These are phyloP conservation scores for Tachycineta bicolor DNA, from an alignment of 2,113 vertebrate species.

Conservation along the genomic window DNA sequence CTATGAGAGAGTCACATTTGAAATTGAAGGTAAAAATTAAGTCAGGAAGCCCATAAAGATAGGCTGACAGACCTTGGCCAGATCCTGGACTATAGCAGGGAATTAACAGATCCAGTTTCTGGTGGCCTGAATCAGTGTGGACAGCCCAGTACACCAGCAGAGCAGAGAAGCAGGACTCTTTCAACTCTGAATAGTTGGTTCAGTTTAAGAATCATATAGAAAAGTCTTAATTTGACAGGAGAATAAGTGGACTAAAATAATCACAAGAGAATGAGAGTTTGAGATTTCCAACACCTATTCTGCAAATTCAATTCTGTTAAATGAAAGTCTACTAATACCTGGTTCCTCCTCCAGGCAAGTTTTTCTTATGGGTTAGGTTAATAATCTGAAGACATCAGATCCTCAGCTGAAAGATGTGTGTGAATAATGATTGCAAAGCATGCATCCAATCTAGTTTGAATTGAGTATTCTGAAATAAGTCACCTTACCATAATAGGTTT, in stretches of 20 bases:
- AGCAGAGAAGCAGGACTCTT: background rate
- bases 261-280: background rate
- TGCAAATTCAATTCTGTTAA: background rate
- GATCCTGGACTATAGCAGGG: background rate
- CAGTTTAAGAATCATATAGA: background rate
- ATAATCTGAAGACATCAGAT: background rate
- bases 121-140: background rate
- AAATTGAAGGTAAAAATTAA: background rate
- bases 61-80: background rate
- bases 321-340: background rate
- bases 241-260: background rate
- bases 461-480: background rate
- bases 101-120: background rate
- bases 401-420: background rate
- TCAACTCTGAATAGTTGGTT: background rate
- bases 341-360: background rate
- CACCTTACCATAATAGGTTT: background rate
- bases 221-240: background rate
- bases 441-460: background rate
- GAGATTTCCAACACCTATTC: background rate
- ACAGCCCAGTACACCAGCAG: background rate
- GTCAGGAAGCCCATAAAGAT: background rate
- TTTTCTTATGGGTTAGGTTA: background rate
- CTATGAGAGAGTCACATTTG: background rate
- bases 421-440: background rate